A percentile compares a stretch with the other conserved stretches of the same genome.
Evolutionary conservation across 1,140 invertebrate genomes (phyloP).

Genomic region (Papilio polytes): DNA sequence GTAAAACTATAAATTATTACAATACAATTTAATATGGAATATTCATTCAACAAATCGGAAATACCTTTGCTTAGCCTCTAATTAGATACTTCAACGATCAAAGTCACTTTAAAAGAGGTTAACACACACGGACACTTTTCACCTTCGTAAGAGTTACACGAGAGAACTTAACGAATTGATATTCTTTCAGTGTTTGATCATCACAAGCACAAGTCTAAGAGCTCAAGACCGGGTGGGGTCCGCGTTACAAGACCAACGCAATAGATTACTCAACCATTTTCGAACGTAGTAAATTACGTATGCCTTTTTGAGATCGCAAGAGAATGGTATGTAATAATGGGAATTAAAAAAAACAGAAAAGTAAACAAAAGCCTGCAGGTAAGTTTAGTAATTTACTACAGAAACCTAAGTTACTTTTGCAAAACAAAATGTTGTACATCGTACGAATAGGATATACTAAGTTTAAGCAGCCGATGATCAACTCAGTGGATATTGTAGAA

Average conservation of each 20-base stretch:
- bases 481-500: not conserved
- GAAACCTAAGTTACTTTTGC: not conserved
- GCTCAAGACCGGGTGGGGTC: constrained; percentile 8
- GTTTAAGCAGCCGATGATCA: too few relatives aligned
- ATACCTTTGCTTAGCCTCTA: not conserved
- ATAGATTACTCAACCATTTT: constrained; percentile 4
- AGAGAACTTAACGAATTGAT: not conserved
- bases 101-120: not conserved
- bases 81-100: not conserved
- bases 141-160: not conserved
- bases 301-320: constrained; percentile 19
- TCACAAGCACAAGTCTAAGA: not conserved
- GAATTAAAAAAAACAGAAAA: not conserved
- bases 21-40: too few relatives aligned
- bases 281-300: constrained; percentile 14
- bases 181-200: not conserved
- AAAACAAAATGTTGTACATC: not conserved
- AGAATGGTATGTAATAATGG: not conserved
- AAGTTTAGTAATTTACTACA: not conserved
- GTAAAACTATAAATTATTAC: not conserved
- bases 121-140: not conserved
- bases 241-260: not conserved
- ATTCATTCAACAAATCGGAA: too few relatives aligned
- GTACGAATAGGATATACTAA: too few relatives aligned
- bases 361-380: not conserved